Conservation (phyloP, 2,113 vertebrate genomes). For the Paracanthobrama guichenoti region DNA sequence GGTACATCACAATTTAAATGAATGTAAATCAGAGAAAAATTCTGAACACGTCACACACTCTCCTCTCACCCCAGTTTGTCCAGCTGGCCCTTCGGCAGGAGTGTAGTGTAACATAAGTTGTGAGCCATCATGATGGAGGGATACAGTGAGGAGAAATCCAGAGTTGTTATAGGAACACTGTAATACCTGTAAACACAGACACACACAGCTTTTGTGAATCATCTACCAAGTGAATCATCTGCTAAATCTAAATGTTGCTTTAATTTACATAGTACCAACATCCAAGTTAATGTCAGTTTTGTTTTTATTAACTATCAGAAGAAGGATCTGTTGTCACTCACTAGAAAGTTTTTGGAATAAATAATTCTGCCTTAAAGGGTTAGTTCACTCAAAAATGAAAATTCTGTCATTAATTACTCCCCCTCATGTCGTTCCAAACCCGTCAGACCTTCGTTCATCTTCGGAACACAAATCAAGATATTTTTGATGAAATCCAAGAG, state of each 20-base stretch:
- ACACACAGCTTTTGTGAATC: not conserved
- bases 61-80: conserved; percentile 76
- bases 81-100: conserved; percentile 78
- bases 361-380: not conserved
- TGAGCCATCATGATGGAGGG: conserved; percentile 97
- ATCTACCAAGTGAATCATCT: not conserved
- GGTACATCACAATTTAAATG: not conserved
- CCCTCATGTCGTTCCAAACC: too few species aligned
- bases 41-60: not conserved
- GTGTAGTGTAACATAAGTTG: conserved; percentile 90
- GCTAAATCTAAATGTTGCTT: not conserved
- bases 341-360: not conserved
- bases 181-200: conserved; percentile 79
- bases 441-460: too few species aligned
- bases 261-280: not conserved
- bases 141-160: conserved; percentile 94
- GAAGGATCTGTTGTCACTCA: not conserved
- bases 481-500: too few species aligned
- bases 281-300: not conserved
- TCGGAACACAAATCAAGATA: too few species aligned
- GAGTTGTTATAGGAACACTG: conserved; percentile 84
- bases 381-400: too few species aligned
- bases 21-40: not conserved
- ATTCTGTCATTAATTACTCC: too few species aligned
- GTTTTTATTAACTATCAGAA: not conserved